Base-by-base conservation (phyloP, 2,888 invertebrate species). In the Rhyacophila evoluta region DNA sequence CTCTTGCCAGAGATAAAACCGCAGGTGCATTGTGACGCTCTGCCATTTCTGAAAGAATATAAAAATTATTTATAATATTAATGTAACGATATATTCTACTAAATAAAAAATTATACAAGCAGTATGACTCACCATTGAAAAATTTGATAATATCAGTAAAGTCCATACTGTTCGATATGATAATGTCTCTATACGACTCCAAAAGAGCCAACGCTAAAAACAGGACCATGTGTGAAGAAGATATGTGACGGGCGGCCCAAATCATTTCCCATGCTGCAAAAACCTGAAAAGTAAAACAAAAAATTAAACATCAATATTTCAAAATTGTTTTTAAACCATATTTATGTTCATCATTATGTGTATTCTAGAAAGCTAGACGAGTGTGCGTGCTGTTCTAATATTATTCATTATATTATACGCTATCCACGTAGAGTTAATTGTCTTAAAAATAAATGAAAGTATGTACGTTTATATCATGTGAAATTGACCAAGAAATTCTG, bases 111-210 rank as follows among this genome's bases (percentile, higher is more conserved):
- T n/a, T n/a, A n/a, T n/a, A n/a, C n/a, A n/a, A n/a, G n/a, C n/a
- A n/a, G n/a, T n/a, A n/a, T n/a, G n/a, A 85, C 88, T 89, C 85
- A 97, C 98, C 98, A 88, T 98, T 98, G 86, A 98, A 98, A 88
- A 98, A 98, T 86, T 98, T 98, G 85, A 98, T 98, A 86, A 98
- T 97, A 86, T 98, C 98, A 0, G 98, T 98, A 86, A 98, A 98
- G 88, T 98, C 98, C 98, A 98, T 98, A 84, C 95, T 93, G 87
- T 98, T 98, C 74, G 97, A 95, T 55, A 98, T 90, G 81, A 98
- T 97, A 84, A 98, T 97, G 86, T 98, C 97, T 39, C 98, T 90
- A 87, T 98, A 98, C 68, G 95, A 96, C 88, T 97, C 96, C 12
- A 98, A 92, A 79, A 98, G 88, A 0, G 98, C 97, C 83, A 98